Percentiles rank a stretch among this genome's conserved stretches.
These are phyloP conservation scores for Acrocephalus scirpaceus DNA, from an alignment of 2,797 vertebrate species.

Conservation along the genomic window DNA sequence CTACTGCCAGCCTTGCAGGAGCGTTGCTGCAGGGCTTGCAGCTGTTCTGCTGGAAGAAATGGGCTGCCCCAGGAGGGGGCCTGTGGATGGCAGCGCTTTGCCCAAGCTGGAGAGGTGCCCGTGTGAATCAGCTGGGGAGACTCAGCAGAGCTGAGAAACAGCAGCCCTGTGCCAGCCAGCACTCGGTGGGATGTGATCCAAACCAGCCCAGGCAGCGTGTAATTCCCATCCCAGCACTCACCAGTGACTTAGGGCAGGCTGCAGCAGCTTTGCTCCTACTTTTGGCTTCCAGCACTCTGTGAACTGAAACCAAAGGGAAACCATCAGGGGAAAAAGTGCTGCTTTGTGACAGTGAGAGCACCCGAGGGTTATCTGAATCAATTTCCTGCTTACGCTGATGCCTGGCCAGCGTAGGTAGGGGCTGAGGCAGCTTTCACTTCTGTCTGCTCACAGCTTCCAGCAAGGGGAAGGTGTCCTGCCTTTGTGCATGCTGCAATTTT, in stretches of 20 bases:
- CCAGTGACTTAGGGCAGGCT: neutral
- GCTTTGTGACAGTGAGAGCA: neutral
- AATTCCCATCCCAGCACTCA: neutral
- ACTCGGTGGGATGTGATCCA: fast-evolving
- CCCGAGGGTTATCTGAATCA: slow-evolving; percentile 13
- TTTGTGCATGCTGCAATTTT: neutral
- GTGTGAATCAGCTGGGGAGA: neutral
- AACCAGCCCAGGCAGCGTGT: neutral
- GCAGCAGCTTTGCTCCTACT: neutral
- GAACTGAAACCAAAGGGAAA: slow-evolving; percentile 39
- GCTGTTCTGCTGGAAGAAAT: neutral
- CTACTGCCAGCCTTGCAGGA: neutral
- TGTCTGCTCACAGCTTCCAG: neutral
- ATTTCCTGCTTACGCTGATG: slow-evolving; percentile 43
- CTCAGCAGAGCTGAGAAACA: neutral
- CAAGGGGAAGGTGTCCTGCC: neutral
- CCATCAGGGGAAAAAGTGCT: neutral
- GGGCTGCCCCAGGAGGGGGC: neutral
- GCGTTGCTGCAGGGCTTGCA: neutral
- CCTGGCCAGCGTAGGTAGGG: neutral
- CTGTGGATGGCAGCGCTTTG: neutral
- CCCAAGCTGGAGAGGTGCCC: neutral
- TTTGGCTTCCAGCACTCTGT: neutral
- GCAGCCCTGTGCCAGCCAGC: neutral
- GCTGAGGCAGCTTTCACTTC: slow-evolving; percentile 43